These are phyloP conservation scores for Hylomyscus alleni DNA, from an alignment of 2,797 vertebrate species.

Conservation along the genomic window DNA sequence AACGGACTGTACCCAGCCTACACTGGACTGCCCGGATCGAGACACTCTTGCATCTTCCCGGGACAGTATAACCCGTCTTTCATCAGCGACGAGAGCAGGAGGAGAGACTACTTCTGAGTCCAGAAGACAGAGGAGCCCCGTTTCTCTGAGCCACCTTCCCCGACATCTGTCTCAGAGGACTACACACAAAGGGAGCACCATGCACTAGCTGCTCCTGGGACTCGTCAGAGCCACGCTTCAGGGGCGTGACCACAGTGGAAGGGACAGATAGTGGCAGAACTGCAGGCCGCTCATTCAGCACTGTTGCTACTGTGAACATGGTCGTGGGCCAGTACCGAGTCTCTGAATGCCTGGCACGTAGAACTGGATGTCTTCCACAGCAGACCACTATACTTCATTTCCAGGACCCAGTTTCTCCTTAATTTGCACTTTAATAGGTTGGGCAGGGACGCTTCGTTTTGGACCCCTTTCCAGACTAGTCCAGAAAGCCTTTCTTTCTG, in stretches of 20 bases:
- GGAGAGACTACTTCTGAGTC: constrained; percentile 98
- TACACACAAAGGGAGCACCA: background rate
- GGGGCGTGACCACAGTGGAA: constrained; percentile 65
- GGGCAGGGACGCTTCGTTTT: background rate
- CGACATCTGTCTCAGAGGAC: constrained; percentile 44
- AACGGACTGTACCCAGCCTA: constrained; percentile 96
- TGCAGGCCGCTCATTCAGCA: constrained; percentile 34
- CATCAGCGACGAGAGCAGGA: constrained; percentile 96
- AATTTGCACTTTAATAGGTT: constrained; percentile 80
- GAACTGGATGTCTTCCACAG: constrained; percentile 52
- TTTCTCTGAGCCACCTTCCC: constrained; percentile 68
- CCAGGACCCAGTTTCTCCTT: constrained; percentile 40
- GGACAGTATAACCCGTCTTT: constrained; percentile 99
- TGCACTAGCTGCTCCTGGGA: constrained; percentile 45
- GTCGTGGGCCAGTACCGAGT: constrained; percentile 71
- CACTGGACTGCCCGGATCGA: constrained; percentile 96
- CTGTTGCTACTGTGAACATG: constrained; percentile 29
- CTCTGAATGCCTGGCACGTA: constrained; percentile 64
- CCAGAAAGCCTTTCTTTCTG: constrained; percentile 54
- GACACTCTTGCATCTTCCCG: constrained; percentile 98
- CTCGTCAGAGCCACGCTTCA: background rate
- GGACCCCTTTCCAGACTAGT: constrained; percentile 29
- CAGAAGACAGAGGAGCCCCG: constrained; percentile 55
- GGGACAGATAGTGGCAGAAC: background rate
- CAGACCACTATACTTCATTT: background rate